These are phyloP conservation scores for Myocastor coypus DNA, from an alignment of 2,113 vertebrate species.

Conservation along the genomic window DNA sequence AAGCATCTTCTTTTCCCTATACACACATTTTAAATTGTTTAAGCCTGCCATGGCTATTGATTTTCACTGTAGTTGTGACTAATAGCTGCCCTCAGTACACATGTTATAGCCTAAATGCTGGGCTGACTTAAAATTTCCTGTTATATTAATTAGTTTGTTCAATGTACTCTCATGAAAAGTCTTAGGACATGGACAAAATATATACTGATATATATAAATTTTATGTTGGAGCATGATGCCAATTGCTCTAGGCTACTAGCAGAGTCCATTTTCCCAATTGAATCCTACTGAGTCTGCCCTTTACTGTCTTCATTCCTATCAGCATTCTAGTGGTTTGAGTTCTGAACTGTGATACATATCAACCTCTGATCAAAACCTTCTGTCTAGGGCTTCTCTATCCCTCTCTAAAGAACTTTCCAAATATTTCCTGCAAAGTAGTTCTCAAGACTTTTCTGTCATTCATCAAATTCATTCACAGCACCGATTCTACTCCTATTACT, in stretches of 20 bases:
- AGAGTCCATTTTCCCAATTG: background rate
- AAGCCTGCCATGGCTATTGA: background rate
- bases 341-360: background rate
- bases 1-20: background rate
- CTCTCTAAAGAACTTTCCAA: background rate
- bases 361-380: background rate
- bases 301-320: background rate
- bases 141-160: background rate
- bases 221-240: background rate
- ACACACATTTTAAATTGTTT: background rate
- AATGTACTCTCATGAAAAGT: background rate
- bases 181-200: background rate
- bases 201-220: background rate
- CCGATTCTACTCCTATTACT: background rate
- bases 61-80: background rate
- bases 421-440: background rate
- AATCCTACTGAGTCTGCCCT: background rate
- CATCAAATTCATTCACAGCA: background rate
- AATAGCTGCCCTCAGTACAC: background rate
- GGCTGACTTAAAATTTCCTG: background rate
- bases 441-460: background rate
- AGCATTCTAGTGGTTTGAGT: background rate
- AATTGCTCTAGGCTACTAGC: background rate
- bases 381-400: background rate
- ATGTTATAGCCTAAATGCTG: background rate